Percentiles rank a stretch among this genome's conserved stretches.
phyloP scores from a whole-genome alignment of 2,888 invertebrate species.

The Drosophila parthenogenetica region DNA sequence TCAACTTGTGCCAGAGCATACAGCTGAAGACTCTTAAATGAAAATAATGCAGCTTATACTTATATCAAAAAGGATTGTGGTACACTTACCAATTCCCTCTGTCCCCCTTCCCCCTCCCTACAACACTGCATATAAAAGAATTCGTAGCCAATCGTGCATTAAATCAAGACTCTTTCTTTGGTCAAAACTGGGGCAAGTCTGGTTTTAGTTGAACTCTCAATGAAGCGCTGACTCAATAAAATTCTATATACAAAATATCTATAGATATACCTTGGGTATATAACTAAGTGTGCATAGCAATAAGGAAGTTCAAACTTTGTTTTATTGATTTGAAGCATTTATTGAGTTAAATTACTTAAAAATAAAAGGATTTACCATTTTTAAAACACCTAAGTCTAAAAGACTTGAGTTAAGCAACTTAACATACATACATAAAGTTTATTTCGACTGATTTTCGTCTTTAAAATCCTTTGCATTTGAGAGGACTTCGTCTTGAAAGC shows the following conservation, averaged over 20 bases:
- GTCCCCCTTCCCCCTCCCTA: no score
- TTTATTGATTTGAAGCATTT: neutral
- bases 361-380: no score
- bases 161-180: constrained; percentile 19
- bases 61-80: constrained; percentile 34
- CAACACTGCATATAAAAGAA: neutral
- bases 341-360: no score
- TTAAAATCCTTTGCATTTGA: neutral
- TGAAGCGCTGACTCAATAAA: constrained; percentile 7
- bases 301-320: neutral
- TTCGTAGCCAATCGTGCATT: constrained; percentile 22
- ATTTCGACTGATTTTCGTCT: neutral
- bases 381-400: no score
- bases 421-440: no score
- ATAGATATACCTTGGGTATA: neutral
- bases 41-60: constrained; percentile 56
- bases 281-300: neutral
- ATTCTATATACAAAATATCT: neutral
- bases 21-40: constrained; percentile 52
- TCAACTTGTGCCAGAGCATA: constrained; percentile 23
- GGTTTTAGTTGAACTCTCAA: constrained; percentile 8
- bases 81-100: constrained; percentile 5
- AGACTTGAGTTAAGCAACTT: no score
- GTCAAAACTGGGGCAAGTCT: constrained; percentile 13
- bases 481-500: neutral